phyloP scores from a whole-genome alignment of 2,888 invertebrate species.

The Kuschelorhynchus macadamiae region DNA sequence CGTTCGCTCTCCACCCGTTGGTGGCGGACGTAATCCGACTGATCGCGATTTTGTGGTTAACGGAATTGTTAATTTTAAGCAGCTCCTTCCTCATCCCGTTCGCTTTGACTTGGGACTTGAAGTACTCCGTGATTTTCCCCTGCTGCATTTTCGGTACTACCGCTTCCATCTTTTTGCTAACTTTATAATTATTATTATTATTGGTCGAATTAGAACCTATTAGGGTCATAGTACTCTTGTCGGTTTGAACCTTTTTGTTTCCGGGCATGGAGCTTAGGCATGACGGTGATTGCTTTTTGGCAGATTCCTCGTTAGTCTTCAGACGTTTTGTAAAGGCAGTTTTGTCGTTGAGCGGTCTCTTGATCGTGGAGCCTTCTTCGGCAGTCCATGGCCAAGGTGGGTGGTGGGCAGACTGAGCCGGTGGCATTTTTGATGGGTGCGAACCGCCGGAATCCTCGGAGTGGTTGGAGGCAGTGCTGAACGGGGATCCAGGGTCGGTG shows the following conservation, averaged over 20 bases:
- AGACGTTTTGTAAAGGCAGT: slow-evolving; percentile 61
- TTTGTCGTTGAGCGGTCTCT: slow-evolving; percentile 57
- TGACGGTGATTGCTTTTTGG: slow-evolving; percentile 61
- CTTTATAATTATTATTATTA: slow-evolving; percentile 36
- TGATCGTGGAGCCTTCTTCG: slow-evolving; percentile 44
- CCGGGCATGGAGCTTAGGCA: slow-evolving; percentile 58
- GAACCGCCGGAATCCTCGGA: slow-evolving; percentile 66
- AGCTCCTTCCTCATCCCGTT: slow-evolving; percentile 62
- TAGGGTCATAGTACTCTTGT: slow-evolving; percentile 51
- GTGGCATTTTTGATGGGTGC: slow-evolving; percentile 65
- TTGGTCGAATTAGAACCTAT: slow-evolving; percentile 57
- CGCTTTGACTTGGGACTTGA: slow-evolving; percentile 87
- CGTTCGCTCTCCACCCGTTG: slow-evolving; percentile 60
- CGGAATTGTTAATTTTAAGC: slow-evolving; percentile 48
- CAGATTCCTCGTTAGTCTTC: slow-evolving; percentile 54
- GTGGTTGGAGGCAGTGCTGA: slow-evolving; percentile 76
- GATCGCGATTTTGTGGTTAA: slow-evolving; percentile 46
- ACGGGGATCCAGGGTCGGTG: slow-evolving; percentile 89
- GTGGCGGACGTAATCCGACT: slow-evolving; percentile 57
- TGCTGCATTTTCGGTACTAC: slow-evolving; percentile 69
- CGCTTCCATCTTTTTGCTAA: slow-evolving; percentile 28
- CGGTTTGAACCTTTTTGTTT: slow-evolving; percentile 42
- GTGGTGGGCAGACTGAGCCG: slow-evolving; percentile 61
- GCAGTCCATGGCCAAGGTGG: slow-evolving; percentile 62
- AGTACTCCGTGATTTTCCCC: slow-evolving; percentile 88